phyloP scores from a whole-genome alignment of 2,888 invertebrate genomes.

The Agrilus cyanescens region DNA sequence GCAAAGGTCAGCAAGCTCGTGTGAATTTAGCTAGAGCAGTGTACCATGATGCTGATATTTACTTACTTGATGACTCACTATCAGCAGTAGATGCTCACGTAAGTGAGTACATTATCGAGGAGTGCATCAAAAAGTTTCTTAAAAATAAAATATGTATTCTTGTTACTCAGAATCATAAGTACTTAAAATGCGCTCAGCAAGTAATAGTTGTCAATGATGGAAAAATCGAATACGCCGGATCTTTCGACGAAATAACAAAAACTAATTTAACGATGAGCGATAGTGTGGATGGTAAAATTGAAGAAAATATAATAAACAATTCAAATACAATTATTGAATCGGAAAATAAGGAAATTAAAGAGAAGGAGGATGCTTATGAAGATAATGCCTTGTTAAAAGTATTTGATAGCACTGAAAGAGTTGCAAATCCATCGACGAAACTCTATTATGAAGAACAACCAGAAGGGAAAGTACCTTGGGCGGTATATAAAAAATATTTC shows the following conservation, averaged over 20 bases:
- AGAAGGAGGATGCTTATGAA: background rate
- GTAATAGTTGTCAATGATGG: conserved; percentile 11
- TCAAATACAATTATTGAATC: conserved; percentile 22
- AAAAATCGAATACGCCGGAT: conserved; percentile 28
- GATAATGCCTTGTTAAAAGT: background rate
- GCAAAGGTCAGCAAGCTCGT: conserved; percentile 75
- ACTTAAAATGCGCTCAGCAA: conserved; percentile 21
- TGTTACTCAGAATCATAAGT: conserved; percentile 23
- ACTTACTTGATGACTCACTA: conserved; percentile 67
- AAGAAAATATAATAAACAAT: conserved; percentile 7
- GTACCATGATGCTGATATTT: conserved; percentile 65
- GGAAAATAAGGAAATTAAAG: conserved; percentile 40
- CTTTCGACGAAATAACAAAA: conserved; percentile 33
- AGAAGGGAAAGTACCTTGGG: conserved; percentile 20
- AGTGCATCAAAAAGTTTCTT: conserved; percentile 34
- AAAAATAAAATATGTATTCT: conserved; percentile 24
- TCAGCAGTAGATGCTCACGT: conserved; percentile 70
- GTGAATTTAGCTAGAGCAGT: conserved; percentile 66
- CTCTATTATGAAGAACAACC: conserved; percentile 22
- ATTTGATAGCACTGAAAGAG: no score
- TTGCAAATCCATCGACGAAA: no score
- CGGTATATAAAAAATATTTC: conserved; percentile 23
- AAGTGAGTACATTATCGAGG: conserved; percentile 56
- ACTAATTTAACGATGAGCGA: conserved; percentile 30
- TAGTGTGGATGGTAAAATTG: conserved; percentile 8